Percentiles rank a stretch among this genome's conserved stretches.
Evolutionary conservation across 2,113 vertebrate species (phyloP).

Genomic region (Poeciliopsis retropinna): DNA sequence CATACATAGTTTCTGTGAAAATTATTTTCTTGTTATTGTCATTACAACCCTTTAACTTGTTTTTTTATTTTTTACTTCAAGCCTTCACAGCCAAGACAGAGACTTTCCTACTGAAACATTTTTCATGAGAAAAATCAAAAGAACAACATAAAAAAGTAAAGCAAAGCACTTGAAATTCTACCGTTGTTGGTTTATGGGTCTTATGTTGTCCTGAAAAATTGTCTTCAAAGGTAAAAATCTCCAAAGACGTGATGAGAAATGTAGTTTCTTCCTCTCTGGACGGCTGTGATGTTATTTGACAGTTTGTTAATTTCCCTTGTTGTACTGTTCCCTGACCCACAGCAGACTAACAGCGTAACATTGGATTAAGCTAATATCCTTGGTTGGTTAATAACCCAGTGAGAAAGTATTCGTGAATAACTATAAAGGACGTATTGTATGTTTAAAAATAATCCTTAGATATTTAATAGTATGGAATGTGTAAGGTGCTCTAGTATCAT

Average conservation of each 20-base stretch:
- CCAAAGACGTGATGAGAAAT: constrained; percentile 38
- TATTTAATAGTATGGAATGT: constrained; percentile 55
- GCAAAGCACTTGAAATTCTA: neutral
- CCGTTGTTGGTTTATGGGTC: constrained; percentile 36
- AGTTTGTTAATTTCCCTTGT: constrained; percentile 28
- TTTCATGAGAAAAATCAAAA: no score
- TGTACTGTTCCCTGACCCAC: constrained; percentile 27
- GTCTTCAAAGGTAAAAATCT: constrained; percentile 58
- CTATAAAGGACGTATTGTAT: constrained; percentile 61
- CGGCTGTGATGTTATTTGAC: constrained; percentile 26
- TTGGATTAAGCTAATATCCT: constrained; percentile 70
- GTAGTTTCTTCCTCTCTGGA: constrained; percentile 36
- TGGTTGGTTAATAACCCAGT: constrained; percentile 54
- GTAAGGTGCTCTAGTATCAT: constrained; percentile 7
- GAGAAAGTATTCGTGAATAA: constrained; percentile 69
- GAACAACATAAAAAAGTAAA: neutral
- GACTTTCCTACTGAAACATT: no score
- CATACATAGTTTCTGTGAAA: no score
- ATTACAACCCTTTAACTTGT: no score
- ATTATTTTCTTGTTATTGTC: no score
- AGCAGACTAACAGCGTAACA: constrained; percentile 65
- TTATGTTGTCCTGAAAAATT: constrained; percentile 45
- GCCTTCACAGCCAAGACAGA: no score
- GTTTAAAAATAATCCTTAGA: constrained; percentile 53
- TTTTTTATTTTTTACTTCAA: no score